Percentiles rank a stretch among this genome's conserved stretches.
These are phyloP conservation scores for Atta texana DNA, from an alignment of 1,140 invertebrate species.

Conservation along the genomic window DNA sequence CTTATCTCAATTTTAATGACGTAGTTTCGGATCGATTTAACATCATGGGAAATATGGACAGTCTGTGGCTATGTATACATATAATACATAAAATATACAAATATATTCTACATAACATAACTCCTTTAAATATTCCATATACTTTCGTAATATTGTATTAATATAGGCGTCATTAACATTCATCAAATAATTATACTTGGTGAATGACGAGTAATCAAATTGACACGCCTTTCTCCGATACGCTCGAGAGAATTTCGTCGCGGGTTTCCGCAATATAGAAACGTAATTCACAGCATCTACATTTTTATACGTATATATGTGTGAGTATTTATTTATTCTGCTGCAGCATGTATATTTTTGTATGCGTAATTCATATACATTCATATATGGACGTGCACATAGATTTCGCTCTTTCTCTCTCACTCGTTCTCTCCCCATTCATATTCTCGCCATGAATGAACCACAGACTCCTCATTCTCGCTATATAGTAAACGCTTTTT, in stretches of 20 bases:
- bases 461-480: constrained; percentile 75
- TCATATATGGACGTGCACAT: constrained; percentile 44
- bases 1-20: background rate
- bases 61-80: background rate
- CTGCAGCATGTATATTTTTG: background rate
- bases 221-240: background rate
- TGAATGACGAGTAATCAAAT: background rate
- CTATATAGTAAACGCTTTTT: constrained; percentile 75
- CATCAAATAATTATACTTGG: background rate
- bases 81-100: background rate
- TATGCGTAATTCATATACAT: background rate
- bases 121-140: background rate
- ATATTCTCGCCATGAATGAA: constrained; percentile 81
- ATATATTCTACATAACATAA: background rate
- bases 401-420: constrained; percentile 53
- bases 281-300: background rate
- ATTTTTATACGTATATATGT: background rate
- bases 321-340: constrained; percentile 27
- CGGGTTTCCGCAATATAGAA: background rate
- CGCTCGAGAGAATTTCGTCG: background rate
- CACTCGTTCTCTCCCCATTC: constrained; percentile 79
- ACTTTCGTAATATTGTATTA: background rate
- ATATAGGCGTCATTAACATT: background rate
- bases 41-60: background rate
- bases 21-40: constrained; percentile 6